Evolutionary conservation across 1,140 invertebrate genomes (phyloP), one percentile per base, ranked within the genome.

Genomic region (Whitmania pigra): DNA sequence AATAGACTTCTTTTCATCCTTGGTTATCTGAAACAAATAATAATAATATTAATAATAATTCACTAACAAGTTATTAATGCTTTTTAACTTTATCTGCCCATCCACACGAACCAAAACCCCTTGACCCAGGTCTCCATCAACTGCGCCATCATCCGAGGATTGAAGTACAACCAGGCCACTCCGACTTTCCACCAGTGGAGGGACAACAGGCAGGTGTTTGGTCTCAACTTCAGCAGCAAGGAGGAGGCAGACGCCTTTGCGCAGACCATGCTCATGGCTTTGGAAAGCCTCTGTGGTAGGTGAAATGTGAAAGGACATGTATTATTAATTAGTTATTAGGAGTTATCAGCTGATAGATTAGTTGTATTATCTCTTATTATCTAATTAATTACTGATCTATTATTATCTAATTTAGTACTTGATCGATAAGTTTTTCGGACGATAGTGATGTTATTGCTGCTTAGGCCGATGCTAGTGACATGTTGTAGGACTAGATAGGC

Each of bases 131-230:
- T 97, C 77, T 94, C 97, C 67, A 96, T 97, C 77, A 97, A 98
- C 83, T 97, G 94, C 86, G 91, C 93, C 75, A 95, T 97, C 73
- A 83, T 94, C 55, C 93, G 94, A 82, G 92, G 92, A 72, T 86
- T 97, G 68, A 97, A 97, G 84, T 97, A 98, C 83, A 97, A 97
- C 85, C 93, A 97, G 85, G 94, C 95, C 13, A 97, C 94, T 22
- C 88, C 89, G 5, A 97, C 94, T 73, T 98, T 98, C 84, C 94
- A 97, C 81, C 94, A 98, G 82, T 96, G 93, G 93, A 77, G 87
- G 68, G 95, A 98, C 84, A 93, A 92, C 78, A 89, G 94, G 76
- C 93, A 94, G 81, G 69, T 98, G 4, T 97, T 97, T 83, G 95
- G 95, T 49, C 87, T 98, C 69, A 97, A 97, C 84, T 98, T 97